These are phyloP conservation scores for Oreochromis spilurus DNA, from an alignment of 2,113 vertebrate genomes.

Conservation along the genomic window DNA sequence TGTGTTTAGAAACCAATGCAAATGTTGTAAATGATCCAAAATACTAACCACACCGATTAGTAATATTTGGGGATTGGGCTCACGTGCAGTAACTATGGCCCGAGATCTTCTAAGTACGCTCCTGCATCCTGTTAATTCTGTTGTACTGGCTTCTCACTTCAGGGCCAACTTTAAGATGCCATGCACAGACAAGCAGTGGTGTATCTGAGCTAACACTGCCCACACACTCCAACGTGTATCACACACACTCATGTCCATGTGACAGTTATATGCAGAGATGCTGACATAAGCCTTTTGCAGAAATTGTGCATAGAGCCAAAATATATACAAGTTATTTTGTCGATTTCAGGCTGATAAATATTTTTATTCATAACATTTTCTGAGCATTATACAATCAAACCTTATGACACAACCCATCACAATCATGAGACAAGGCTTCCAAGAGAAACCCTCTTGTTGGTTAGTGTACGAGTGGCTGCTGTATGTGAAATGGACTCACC, in stretches of 20 bases:
- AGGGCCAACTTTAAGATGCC: not conserved
- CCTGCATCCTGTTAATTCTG: not conserved
- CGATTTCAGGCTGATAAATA: not conserved
- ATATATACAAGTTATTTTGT: not conserved
- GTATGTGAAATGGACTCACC: conserved; percentile 36
- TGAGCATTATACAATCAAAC: not conserved
- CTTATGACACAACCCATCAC: not conserved
- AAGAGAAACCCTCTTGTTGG: not conserved
- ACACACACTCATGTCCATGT: not conserved
- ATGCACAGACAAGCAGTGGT: too few species aligned
- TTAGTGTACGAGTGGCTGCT: not conserved
- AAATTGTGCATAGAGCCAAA: not conserved
- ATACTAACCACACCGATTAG: not conserved
- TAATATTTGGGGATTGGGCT: not conserved
- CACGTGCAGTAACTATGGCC: not conserved
- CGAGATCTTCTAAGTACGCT: not conserved
- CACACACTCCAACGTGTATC: not conserved
- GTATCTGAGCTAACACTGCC: not conserved
- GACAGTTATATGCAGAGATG: not conserved
- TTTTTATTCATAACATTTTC: not conserved
- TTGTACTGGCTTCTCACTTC: not conserved
- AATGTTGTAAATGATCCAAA: not conserved
- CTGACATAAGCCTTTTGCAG: not conserved
- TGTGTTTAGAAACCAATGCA: not conserved
- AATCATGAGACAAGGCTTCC: not conserved